Conservation (phyloP, 2,797 vertebrate species). For the Epinephelus awoara region DNA sequence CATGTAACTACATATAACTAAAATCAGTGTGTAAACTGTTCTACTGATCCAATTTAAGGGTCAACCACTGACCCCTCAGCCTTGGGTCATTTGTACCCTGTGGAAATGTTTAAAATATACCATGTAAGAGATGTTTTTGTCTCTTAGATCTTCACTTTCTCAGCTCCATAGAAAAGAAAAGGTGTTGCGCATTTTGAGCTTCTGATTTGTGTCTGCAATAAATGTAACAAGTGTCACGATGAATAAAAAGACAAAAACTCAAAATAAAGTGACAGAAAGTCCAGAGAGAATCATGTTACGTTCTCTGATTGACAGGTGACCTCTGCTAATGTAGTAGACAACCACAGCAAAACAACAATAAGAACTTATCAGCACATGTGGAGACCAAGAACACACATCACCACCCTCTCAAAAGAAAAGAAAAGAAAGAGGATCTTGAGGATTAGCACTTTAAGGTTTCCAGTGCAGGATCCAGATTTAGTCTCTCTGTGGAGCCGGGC, state of each 20-base stretch:
- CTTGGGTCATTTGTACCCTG: too few relatives aligned
- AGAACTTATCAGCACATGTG: conserved; percentile 38
- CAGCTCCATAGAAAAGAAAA: too few relatives aligned
- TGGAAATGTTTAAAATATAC: too few relatives aligned
- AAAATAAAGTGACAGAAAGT: conserved; percentile 12
- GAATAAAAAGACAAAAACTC: conserved; percentile 4
- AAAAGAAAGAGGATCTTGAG: conserved; percentile 29
- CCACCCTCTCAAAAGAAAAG: background rate
- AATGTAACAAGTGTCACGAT: background rate
- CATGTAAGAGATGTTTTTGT: too few relatives aligned
- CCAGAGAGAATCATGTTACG: conserved; percentile 2
- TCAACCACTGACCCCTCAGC: too few relatives aligned
- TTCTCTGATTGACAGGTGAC: conserved; percentile 42
- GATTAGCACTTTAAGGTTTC: conserved; percentile 49
- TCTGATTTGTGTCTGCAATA: conserved; percentile 10
- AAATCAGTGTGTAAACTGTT: too few relatives aligned
- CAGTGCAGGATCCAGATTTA: conserved; percentile 69
- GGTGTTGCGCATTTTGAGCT: background rate
- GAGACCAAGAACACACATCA: conserved; percentile 11
- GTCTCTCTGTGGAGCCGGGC: conserved; percentile 63
- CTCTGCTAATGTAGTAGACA: conserved; percentile 18
- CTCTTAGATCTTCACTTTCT: too few relatives aligned
- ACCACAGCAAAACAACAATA: conserved; percentile 35
- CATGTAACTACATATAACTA: too few relatives aligned
- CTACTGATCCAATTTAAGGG: too few relatives aligned